A percentile compares a stretch with the other conserved stretches of the same genome.
Evolutionary conservation across 2,888 invertebrate genomes (phyloP).

Genomic region (Cylindroiulus punctatus): DNA sequence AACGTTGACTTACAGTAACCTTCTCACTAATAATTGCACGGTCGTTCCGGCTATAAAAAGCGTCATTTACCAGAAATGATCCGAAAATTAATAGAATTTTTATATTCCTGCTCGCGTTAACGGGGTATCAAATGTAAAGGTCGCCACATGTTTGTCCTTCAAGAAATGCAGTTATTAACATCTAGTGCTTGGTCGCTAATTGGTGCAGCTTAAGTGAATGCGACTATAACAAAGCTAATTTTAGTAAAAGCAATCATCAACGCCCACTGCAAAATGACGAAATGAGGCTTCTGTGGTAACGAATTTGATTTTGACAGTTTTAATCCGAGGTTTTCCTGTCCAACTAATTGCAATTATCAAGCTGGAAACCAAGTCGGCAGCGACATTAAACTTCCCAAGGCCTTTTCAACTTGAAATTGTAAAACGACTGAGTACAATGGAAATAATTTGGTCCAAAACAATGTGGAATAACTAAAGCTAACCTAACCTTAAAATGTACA

Average conservation of each 20-base stretch:
- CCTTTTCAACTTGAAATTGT: no score
- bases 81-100: not conserved
- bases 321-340: no score
- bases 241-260: not conserved
- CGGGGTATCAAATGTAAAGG: not conserved
- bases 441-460: no score
- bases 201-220: slow-evolving; percentile 6
- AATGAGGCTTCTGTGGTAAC: no score
- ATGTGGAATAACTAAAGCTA: no score
- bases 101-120: not conserved
- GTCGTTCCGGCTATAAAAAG: not conserved
- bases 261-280: not conserved
- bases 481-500: no score
- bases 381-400: no score
- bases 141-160: not conserved
- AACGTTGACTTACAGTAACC: not conserved
- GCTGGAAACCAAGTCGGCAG: no score
- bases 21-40: slow-evolving; percentile 4
- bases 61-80: not conserved
- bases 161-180: slow-evolving; percentile 23
- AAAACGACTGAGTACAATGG: no score
- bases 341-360: no score
- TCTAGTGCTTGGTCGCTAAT: not conserved
- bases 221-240: slow-evolving; percentile 10
- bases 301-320: no score